phyloP scores from a whole-genome alignment of 2,113 vertebrate genomes.

The Drymodes brunneopygia region DNA sequence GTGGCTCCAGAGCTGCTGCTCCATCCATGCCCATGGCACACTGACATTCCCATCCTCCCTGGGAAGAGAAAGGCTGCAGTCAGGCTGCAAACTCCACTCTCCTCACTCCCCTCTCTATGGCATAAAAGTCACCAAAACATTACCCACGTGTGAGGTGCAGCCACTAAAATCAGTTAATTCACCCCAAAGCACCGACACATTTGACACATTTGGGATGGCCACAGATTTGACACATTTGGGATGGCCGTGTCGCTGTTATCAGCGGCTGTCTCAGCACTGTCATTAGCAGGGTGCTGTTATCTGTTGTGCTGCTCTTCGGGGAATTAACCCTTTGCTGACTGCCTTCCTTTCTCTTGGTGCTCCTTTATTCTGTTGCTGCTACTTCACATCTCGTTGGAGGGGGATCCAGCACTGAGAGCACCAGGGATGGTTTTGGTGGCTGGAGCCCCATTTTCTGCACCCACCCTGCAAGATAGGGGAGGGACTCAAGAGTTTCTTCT shows the following conservation, averaged over 20 bases:
- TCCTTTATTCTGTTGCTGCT: background rate
- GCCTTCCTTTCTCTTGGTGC: background rate
- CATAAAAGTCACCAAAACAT: accelerated
- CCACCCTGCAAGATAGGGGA: background rate
- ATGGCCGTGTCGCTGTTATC: background rate
- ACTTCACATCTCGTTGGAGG: accelerated
- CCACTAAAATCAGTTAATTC: background rate
- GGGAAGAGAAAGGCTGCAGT: background rate
- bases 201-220: background rate
- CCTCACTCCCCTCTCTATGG: background rate
- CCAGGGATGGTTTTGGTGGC: background rate
- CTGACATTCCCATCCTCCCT: background rate
- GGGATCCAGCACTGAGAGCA: accelerated
- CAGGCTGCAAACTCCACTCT: background rate
- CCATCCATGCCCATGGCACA: accelerated
- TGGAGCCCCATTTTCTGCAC: background rate
- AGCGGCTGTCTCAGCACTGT: background rate
- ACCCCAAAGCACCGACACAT: background rate
- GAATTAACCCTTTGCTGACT: background rate
- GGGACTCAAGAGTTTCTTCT: background rate
- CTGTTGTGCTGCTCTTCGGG: background rate
- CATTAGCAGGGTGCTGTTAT: background rate
- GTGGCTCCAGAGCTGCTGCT: background rate
- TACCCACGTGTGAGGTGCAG: background rate
- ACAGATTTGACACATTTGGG: background rate